phyloP scores from a whole-genome alignment of 2,113 vertebrate species.

The Peromyscus polionotus region DNA sequence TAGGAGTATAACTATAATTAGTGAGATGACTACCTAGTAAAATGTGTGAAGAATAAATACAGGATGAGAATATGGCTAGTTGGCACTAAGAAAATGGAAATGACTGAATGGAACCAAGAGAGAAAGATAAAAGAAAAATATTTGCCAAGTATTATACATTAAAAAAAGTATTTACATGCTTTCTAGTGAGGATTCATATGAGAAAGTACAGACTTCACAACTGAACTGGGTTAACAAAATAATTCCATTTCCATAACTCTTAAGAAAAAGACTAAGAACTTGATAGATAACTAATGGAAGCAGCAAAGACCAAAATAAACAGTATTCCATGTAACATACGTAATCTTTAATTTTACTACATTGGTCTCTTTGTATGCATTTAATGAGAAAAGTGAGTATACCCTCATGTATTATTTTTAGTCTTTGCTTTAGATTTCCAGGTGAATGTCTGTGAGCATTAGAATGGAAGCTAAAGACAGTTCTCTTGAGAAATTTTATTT shows the following conservation, averaged over 20 bases:
- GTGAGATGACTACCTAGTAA: neutral
- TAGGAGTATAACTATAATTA: neutral
- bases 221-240: neutral
- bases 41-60: neutral
- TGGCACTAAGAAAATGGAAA: neutral
- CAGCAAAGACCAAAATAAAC: neutral
- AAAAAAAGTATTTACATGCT: neutral
- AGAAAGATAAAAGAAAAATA: neutral
- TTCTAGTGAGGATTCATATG: neutral
- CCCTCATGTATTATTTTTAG: neutral
- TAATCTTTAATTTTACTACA: neutral
- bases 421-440: neutral
- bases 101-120: neutral
- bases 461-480: conserved; percentile 35
- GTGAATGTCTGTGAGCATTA: conserved; percentile 19
- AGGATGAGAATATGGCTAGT: neutral
- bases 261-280: neutral
- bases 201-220: neutral
- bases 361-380: neutral
- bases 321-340: neutral
- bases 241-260: neutral
- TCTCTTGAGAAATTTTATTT: conserved; percentile 52
- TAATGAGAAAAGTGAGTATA: neutral
- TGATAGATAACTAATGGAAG: neutral
- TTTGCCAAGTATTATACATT: neutral